phyloP scores from a whole-genome alignment of 1,140 invertebrate species.

The Caenorhabditis latens region DNA sequence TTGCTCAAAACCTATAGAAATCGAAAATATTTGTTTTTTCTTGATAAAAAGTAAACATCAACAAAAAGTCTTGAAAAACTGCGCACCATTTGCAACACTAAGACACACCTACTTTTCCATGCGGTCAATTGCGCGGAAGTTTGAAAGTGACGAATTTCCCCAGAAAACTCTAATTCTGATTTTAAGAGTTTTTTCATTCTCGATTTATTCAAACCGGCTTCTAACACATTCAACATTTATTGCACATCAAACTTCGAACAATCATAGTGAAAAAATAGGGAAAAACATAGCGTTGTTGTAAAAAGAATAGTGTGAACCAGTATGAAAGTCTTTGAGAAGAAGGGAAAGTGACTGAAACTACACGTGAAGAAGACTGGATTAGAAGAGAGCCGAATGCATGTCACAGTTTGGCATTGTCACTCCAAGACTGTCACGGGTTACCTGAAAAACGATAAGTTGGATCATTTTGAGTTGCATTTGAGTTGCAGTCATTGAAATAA shows the following conservation, averaged over 20 bases:
- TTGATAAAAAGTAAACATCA: too few relatives aligned
- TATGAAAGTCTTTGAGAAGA: slow-evolving; percentile 4
- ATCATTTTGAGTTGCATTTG: too few relatives aligned
- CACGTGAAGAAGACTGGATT: not conserved
- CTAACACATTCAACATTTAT: not conserved
- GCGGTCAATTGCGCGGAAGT: not conserved
- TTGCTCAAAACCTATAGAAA: too few relatives aligned
- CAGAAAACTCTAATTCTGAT: too few relatives aligned
- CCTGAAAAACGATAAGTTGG: slow-evolving; percentile 9
- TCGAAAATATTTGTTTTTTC: too few relatives aligned
- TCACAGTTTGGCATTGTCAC: slow-evolving; percentile 66
- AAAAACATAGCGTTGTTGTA: not conserved
- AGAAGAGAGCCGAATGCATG: slow-evolving; percentile 59
- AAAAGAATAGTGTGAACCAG: not conserved
- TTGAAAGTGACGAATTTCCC: not conserved
- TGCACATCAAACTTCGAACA: not conserved
- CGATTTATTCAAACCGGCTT: too few relatives aligned
- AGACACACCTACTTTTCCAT: too few relatives aligned
- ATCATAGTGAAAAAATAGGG: not conserved
- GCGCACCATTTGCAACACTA: too few relatives aligned
- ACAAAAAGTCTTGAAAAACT: too few relatives aligned
- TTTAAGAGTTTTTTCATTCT: too few relatives aligned
- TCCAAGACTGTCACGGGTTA: slow-evolving; percentile 62
- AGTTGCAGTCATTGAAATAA: too few relatives aligned
- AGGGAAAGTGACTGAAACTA: slow-evolving; percentile 20